Base-by-base conservation (phyloP, 2,797 vertebrate genomes). In the Carduelis carduelis region DNA sequence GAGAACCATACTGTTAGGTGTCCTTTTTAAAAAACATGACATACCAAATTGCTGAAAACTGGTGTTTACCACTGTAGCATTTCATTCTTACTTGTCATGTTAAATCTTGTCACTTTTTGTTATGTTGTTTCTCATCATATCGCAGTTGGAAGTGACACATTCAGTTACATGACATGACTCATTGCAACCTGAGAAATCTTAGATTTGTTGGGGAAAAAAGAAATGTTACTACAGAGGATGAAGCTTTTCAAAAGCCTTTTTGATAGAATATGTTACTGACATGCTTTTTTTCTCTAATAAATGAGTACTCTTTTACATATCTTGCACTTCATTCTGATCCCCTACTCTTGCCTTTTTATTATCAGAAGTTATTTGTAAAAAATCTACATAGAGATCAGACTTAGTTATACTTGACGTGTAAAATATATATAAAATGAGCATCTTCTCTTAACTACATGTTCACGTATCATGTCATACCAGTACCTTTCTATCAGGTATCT, bases 21-120 rank as follows among this genome's bases (percentile, higher is more conserved):
- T 96, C 59, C 91, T 91, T 96, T 94, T 96, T 72, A 79, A 94
- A 95, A 94, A 95, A 86, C 87, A 94, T 94, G 94, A 92, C 89
- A 83, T 57, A 93, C 61, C 69, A 93, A 95, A 94, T 83, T 96
- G 91, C 63, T 92, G 91, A 93, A 94, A 96, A 92, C 86, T 93
- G 89, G 39, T 91, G 79, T 93, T 47, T 49, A 80, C 64, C 90
- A 87, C 93, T 72, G 81, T 77, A 61, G 68, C 55, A 96, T 91
- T 96, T 97, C 94, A 89, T 89, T 95, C 83, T 84, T 95, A 65
- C 89, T 92, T 93, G 92, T 90, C 90, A 43, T 78, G 89, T 96
- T 95, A 83, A 90, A 86, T 90, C 90, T 94, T 95, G 93, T 96
- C 95, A 94, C 84, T 81, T 92, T 96, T 95, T 95, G 70, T 66